A percentile compares a stretch with the other conserved stretches of the same genome.
Conservation (phyloP, 1,140 invertebrate species). For the Eciton burchellii region DNA sequence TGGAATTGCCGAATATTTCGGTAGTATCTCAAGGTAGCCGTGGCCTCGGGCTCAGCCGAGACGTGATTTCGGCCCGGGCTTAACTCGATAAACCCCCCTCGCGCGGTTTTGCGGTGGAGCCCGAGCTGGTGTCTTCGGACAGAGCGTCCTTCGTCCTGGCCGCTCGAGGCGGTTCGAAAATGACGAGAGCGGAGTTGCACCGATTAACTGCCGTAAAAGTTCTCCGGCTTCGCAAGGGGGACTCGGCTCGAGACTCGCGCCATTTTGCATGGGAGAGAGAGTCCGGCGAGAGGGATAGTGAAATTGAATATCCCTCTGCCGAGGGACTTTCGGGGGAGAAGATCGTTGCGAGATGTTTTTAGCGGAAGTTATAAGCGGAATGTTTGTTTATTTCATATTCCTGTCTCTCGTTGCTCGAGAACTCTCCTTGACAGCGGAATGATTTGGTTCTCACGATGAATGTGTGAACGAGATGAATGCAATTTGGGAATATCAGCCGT, state of each 20-base stretch:
- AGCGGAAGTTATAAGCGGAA: not conserved
- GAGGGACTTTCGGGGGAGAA: not conserved
- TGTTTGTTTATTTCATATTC: not conserved
- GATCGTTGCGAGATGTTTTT: not conserved
- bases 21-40: conserved; percentile 37
- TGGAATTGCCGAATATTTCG: conserved; percentile 67
- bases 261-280: not conserved
- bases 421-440: not conserved
- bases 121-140: not conserved
- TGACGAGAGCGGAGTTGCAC: conserved; percentile 19
- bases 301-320: conserved; percentile 10
- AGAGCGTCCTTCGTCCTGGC: conserved; percentile 10
- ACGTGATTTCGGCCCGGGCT: conserved; percentile 66
- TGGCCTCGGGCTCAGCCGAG: not conserved
- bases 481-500: conserved; percentile 15
- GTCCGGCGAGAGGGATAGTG: not conserved
- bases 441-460: conserved; percentile 14
- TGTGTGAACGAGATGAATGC: too few relatives aligned
- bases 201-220: conserved; percentile 46
- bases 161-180: conserved; percentile 34
- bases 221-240: conserved; percentile 19
- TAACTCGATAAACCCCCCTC: conserved; percentile 68
- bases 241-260: not conserved
- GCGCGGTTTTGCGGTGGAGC: conserved; percentile 43
- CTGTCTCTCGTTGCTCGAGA: not conserved